Percentiles rank a stretch among this genome's conserved stretches.
Conservation (phyloP, 2,797 vertebrate species). For the Acridotheres tristis region DNA sequence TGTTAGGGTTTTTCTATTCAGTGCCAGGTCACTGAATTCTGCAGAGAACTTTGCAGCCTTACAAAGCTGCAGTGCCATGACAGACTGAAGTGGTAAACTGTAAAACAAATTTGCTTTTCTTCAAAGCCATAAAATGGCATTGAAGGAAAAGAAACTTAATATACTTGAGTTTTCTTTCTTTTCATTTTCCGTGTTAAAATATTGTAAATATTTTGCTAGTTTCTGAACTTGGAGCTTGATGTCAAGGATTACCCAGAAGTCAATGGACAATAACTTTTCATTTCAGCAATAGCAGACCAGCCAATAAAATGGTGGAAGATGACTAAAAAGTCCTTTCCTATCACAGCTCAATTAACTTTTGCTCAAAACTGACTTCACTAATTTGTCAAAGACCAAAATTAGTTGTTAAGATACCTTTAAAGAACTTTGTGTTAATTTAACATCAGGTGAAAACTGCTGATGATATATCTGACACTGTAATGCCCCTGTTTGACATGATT, state of each 20-base stretch:
- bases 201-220: background rate
- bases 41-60: background rate
- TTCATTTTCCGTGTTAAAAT: background rate
- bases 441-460: background rate
- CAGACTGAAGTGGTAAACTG: background rate
- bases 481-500: background rate
- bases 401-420: background rate
- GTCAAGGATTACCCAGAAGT: background rate
- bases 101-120: background rate
- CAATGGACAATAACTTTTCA: background rate
- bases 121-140: background rate
- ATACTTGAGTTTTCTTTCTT: background rate
- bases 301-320: background rate
- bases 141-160: background rate
- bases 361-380: background rate
- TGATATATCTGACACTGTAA: background rate
- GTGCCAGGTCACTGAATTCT: background rate
- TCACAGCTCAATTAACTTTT: background rate
- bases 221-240: background rate
- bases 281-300: background rate
- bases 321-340: background rate
- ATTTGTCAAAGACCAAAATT: background rate
- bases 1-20: background rate
- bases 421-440: background rate
- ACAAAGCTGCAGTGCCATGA: background rate